These are phyloP conservation scores for Kuschelorhynchus macadamiae DNA, from an alignment of 2,888 invertebrate species.

Conservation along the genomic window DNA sequence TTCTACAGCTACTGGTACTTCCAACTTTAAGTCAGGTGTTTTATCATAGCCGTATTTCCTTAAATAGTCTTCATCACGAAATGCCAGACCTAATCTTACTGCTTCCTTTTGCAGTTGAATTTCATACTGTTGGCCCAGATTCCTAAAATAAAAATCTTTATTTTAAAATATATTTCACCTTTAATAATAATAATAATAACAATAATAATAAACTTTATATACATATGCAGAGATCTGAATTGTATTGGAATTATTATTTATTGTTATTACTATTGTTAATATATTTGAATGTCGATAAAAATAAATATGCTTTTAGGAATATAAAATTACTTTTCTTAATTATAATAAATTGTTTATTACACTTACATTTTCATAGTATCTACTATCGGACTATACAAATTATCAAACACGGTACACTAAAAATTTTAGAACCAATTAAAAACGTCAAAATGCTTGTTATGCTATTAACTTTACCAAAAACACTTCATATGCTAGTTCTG, in stretches of 20 bases:
- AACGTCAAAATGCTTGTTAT: slow-evolving; percentile 48
- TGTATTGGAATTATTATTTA: too few species aligned
- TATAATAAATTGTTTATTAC: background rate
- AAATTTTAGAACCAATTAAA: slow-evolving; percentile 64
- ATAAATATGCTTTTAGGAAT: too few species aligned
- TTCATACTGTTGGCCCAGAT: slow-evolving; percentile 90
- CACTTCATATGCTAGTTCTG: slow-evolving; percentile 80
- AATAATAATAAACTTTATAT: too few species aligned
- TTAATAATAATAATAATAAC: too few species aligned
- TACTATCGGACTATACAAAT: slow-evolving; percentile 85
- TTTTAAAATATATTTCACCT: background rate
- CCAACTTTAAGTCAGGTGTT: slow-evolving; percentile 93
- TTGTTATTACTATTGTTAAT: too few species aligned
- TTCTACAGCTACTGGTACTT: slow-evolving; percentile 88
- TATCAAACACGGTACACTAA: slow-evolving; percentile 85
- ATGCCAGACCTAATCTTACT: slow-evolving; percentile 73
- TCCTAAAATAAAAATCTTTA: slow-evolving; percentile 70
- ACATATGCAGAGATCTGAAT: too few species aligned
- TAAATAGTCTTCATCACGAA: slow-evolving; percentile 84
- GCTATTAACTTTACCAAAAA: slow-evolving; percentile 73
- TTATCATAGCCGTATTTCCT: slow-evolving; percentile 91
- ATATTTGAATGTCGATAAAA: too few species aligned
- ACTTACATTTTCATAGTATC: slow-evolving; percentile 84
- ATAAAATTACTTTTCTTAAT: too few species aligned
- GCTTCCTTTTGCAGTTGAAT: slow-evolving; percentile 78